A percentile compares a stretch with the other conserved stretches of the same genome.
Conservation (phyloP, 2,113 vertebrate genomes). For the Clinocottus analis region DNA sequence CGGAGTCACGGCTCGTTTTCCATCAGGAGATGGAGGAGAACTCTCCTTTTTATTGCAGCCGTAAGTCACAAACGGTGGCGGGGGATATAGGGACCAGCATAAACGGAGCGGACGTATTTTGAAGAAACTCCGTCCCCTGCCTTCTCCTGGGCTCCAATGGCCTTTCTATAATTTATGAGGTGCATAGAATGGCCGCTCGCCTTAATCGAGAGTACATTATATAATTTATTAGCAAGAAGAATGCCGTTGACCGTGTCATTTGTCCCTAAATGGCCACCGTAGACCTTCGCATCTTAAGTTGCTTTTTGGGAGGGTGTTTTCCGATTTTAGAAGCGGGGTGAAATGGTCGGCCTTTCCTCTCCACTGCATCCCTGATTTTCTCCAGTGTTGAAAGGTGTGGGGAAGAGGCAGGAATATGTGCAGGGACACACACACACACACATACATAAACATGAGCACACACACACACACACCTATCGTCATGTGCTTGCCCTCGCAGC, state of each 20-base stretch:
- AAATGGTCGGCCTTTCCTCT: constrained; percentile 44
- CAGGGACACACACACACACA: constrained; percentile 10
- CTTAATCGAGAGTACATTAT: constrained; percentile 10
- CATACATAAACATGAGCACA: too few relatives aligned
- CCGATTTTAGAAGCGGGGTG: constrained; percentile 19
- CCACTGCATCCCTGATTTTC: constrained; percentile 56
- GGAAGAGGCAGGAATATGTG: constrained; percentile 7
- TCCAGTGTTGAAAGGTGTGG: constrained; percentile 56
- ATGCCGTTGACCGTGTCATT: not conserved
- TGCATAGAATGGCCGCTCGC: constrained; percentile 1
- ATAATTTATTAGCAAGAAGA: constrained; percentile 17
- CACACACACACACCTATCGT: constrained; percentile 67
- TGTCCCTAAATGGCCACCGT: not conserved
- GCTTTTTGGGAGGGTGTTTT: not conserved
- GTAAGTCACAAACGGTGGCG: not conserved
- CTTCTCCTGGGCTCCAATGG: not conserved
- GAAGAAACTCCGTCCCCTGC: not conserved
- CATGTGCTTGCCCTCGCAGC: constrained; percentile 75
- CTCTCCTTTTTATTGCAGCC: not conserved
- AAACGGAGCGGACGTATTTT: constrained; percentile 4
- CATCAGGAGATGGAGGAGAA: not conserved
- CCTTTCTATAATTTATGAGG: constrained; percentile 33
- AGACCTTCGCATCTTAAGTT: not conserved
- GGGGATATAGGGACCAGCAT: not conserved
- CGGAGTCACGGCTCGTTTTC: not conserved